These are phyloP conservation scores for Choristoneura fumiferana DNA, from an alignment of 1,140 invertebrate genomes.

Conservation along the genomic window DNA sequence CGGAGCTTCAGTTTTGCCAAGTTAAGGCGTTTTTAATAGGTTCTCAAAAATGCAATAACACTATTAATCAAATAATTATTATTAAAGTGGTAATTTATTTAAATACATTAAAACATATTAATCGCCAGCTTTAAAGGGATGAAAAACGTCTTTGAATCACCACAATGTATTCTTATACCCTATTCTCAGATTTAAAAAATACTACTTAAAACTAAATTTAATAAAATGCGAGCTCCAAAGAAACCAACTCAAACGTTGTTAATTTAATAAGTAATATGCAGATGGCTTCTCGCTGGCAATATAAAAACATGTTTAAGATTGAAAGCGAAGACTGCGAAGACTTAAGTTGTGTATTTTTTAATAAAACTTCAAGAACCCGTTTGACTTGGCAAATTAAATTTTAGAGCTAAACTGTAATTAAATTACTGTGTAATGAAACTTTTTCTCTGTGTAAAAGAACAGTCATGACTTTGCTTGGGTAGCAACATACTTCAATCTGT, in stretches of 20 bases:
- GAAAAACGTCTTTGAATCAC: too few relatives aligned
- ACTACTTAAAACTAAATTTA: too few relatives aligned
- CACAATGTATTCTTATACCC: too few relatives aligned
- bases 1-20: too few relatives aligned
- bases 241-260: background rate
- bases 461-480: background rate
- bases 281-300: conserved; percentile 1
- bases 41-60: too few relatives aligned
- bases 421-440: conserved; percentile 12
- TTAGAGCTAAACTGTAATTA: conserved; percentile 3
- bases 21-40: too few relatives aligned
- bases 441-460: background rate
- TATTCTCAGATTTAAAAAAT: too few relatives aligned
- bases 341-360: conserved; percentile 15
- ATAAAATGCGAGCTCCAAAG: background rate
- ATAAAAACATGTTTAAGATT: conserved; percentile 13
- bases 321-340: conserved; percentile 9
- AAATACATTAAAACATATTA: too few relatives aligned
- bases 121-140: too few relatives aligned
- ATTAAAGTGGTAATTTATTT: too few relatives aligned
- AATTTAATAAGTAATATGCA: conserved; percentile 5
- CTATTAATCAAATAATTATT: too few relatives aligned
- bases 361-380: conserved; percentile 10
- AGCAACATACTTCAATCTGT: too few relatives aligned
- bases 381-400: conserved; percentile 17